Percentiles rank a stretch among this genome's conserved stretches.
phyloP scores from a whole-genome alignment of 2,797 vertebrate species.

The Fistularia commersonii region DNA sequence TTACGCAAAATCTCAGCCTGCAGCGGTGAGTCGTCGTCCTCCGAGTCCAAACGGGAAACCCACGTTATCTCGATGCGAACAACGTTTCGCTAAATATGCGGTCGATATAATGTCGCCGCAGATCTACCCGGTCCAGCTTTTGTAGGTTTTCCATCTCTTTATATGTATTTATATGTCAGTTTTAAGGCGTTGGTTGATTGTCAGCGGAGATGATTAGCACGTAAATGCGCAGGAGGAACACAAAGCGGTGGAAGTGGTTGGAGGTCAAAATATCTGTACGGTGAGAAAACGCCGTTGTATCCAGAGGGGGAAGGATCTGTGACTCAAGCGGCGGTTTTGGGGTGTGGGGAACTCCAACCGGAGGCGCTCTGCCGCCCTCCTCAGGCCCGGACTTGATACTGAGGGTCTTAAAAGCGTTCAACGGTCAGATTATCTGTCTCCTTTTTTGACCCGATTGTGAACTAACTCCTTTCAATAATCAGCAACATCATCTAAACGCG shows the following conservation, averaged over 20 bases:
- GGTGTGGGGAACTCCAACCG: constrained; percentile 38
- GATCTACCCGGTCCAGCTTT: too few relatives aligned
- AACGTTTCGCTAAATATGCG: too few relatives aligned
- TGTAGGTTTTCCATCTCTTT: too few relatives aligned
- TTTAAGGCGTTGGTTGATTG: too few relatives aligned
- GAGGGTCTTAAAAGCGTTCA: neutral
- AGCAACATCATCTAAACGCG: too few relatives aligned
- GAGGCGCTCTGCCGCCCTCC: constrained; percentile 56
- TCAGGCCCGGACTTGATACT: neutral
- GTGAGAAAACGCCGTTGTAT: constrained; percentile 20
- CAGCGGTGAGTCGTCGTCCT: constrained; percentile 51
- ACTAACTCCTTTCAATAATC: too few relatives aligned
- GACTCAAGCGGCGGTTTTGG: constrained; percentile 15
- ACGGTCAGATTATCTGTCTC: too few relatives aligned
- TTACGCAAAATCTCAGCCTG: constrained; percentile 71
- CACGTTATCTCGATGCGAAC: too few relatives aligned
- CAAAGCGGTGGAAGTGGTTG: neutral
- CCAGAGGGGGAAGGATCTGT: constrained; percentile 19
- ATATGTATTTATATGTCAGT: too few relatives aligned
- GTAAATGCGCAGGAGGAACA: neutral
- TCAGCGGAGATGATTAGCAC: too few relatives aligned
- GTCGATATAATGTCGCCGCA: too few relatives aligned
- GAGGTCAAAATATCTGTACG: constrained; percentile 24
- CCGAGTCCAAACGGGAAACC: neutral
- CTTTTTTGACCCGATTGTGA: too few relatives aligned